Percentiles rank a stretch among this genome's conserved stretches.
phyloP scores from a whole-genome alignment of 1,140 invertebrate species.

The Drosophila quadrilineata region DNA sequence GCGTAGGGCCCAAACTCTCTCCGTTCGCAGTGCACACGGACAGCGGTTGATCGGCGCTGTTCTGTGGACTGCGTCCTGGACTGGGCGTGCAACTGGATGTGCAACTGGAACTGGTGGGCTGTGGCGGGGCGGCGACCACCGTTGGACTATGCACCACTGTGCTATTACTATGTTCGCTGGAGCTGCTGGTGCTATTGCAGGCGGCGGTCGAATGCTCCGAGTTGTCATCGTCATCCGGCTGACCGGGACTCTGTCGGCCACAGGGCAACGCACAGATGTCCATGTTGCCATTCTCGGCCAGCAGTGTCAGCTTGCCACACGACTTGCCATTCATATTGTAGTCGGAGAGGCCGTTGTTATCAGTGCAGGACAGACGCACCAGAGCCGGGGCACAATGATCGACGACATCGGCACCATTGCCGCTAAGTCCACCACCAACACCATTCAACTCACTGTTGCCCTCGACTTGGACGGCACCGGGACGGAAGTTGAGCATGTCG shows the following conservation, averaged over 20 bases:
- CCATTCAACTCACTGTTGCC: no score
- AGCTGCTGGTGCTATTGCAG: conserved; percentile 74
- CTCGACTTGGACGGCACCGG: no score
- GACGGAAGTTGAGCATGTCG: conserved; percentile 42
- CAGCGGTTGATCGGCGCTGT: conserved; percentile 22
- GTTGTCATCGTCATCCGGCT: conserved; percentile 60
- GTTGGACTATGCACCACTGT: conserved; percentile 75
- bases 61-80: no score
- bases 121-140: conserved; percentile 25
- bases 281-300: conserved; percentile 60
- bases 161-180: conserved; percentile 77
- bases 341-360: conserved; percentile 52
- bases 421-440: background rate
- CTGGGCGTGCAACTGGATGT: conserved; percentile 47
- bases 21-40: conserved; percentile 6
- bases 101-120: conserved; percentile 27
- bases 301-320: background rate
- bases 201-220: conserved; percentile 70
- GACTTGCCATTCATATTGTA: conserved; percentile 72
- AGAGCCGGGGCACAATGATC: conserved; percentile 61
- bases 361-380: conserved; percentile 47
- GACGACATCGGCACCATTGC: conserved; percentile 51
- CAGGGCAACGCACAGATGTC: conserved; percentile 20
- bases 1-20: conserved; percentile 2
- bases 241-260: conserved; percentile 10